Conservation (phyloP, 2,113 vertebrate genomes). For the Thalassoma bifasciatum region DNA sequence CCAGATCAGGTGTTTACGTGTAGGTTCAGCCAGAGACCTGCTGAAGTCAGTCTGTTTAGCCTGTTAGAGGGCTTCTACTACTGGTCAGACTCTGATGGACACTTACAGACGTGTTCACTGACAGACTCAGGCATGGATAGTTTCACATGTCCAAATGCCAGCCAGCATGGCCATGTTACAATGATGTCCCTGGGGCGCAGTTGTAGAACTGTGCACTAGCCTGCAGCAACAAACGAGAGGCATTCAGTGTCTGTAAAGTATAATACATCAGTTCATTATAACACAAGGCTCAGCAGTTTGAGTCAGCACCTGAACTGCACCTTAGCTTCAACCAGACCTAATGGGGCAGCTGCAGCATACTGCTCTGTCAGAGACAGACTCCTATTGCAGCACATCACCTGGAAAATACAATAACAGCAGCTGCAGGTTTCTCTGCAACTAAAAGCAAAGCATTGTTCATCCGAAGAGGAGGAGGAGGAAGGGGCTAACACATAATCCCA, state of each 20-base stretch:
- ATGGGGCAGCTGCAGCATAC: conserved; percentile 40
- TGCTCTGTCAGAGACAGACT: conserved; percentile 8
- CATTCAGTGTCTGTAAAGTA: conserved; percentile 48
- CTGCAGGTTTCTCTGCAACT: conserved; percentile 15
- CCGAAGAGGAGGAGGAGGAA: conserved; percentile 19
- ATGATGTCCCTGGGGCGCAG: conserved; percentile 47
- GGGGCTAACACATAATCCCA: conserved; percentile 31
- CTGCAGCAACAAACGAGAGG: conserved; percentile 58
- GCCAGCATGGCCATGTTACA: conserved; percentile 40
- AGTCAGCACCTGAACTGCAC: conserved; percentile 45
- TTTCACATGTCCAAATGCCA: conserved; percentile 64
- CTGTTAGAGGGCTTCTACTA: conserved; percentile 31
- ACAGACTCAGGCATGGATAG: conserved; percentile 58
- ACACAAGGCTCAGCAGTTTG: conserved; percentile 39
- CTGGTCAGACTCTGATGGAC: conserved; percentile 57
- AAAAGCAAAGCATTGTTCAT: conserved; percentile 33
- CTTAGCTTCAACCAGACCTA: conserved; percentile 29
- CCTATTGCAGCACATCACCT: conserved; percentile 14
- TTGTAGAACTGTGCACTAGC: conserved; percentile 49
- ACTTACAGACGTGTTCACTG: conserved; percentile 49
- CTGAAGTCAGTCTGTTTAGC: conserved; percentile 17
- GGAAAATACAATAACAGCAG: conserved; percentile 14
- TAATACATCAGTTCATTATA: conserved; percentile 54
- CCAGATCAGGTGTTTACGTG: conserved; percentile 27
- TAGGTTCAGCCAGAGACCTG: conserved; percentile 16